Base-by-base conservation (phyloP, 2,888 invertebrate species). In the Gerris lacustris region DNA sequence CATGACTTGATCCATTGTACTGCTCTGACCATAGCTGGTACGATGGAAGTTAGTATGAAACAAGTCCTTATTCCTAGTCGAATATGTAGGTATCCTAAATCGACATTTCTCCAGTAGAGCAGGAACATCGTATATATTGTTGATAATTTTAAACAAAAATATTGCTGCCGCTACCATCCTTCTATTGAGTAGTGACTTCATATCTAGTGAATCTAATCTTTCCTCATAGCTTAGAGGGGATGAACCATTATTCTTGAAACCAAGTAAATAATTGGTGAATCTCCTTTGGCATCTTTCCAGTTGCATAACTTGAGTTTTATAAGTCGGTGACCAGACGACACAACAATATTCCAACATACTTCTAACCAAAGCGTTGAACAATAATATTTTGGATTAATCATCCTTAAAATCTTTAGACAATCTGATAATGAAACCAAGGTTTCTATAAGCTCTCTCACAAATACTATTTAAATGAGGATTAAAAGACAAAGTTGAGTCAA, bases 361-460 rank as follows among this genome's bases (percentile, higher is more conserved):
- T 47, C 47, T 47, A 7, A 47, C 47, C 47, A 47, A 47, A 7
- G 47, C 47, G 11, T 47, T 47, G 47, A 11, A 47, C 47, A 47
- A 11, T 11, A 47, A 47, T 47, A 47, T 47, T 47, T 47, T 47
- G 47, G 47, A 6, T 47, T 6, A 47, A 6, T 47, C 11, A 47
- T 47, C 47, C 6, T 47, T 47, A 47, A 47, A 47, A 6, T 47
- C 47, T 11, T 47, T 47, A 11, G 47, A 47, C 7, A 47, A 6
- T 47, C 47, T 47, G 47, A 47, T 47, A 11, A 11, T 47, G 47
- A 47, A 47, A 11, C 47, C 47, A 47, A 47, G 47, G 47, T 47
- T 55, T 66, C 71, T 31, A 44, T 68, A 70, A 66, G 66, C 31
- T 31, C 44, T 6, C n/a, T 69, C 44, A 73, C n/a, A 11, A 44